These are phyloP conservation scores for Neodiprion fabricii DNA, from an alignment of 1,140 invertebrate species.

Conservation along the genomic window DNA sequence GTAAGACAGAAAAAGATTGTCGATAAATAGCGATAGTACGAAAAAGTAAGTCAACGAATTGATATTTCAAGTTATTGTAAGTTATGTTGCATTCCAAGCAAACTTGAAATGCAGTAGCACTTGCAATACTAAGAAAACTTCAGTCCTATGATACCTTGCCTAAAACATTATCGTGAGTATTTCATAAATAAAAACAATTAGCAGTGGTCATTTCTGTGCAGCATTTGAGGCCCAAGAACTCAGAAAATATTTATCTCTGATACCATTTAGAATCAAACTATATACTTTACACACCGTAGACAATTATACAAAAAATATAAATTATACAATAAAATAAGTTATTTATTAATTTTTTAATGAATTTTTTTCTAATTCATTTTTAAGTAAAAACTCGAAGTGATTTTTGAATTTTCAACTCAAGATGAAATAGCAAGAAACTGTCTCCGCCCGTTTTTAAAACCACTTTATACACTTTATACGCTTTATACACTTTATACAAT, in stretches of 20 bases:
- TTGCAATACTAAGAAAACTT: not conserved
- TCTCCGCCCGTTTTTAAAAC: no score
- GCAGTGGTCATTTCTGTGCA: not conserved
- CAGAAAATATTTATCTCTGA: not conserved
- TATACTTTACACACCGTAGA: not conserved
- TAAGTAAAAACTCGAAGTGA: no score
- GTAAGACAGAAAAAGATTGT: conserved; percentile 21
- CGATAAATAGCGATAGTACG: not conserved
- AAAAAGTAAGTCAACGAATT: not conserved
- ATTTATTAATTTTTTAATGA: not conserved
- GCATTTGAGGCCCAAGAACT: not conserved
- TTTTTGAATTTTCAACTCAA: no score
- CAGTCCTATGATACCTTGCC: not conserved
- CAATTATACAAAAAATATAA: not conserved
- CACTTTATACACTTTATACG: no score
- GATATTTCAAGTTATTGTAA: not conserved
- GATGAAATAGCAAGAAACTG: no score
- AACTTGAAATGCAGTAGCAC: no score
- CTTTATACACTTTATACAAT: no score
- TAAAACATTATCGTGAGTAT: not conserved
- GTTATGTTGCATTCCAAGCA: not conserved
- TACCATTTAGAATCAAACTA: not conserved
- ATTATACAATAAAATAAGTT: not conserved
- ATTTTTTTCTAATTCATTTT: not conserved
- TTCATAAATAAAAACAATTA: not conserved